Percentiles rank a stretch among this genome's conserved stretches.
Evolutionary conservation across 2,888 invertebrate species (phyloP).

Genomic region (Hedya salicella): DNA sequence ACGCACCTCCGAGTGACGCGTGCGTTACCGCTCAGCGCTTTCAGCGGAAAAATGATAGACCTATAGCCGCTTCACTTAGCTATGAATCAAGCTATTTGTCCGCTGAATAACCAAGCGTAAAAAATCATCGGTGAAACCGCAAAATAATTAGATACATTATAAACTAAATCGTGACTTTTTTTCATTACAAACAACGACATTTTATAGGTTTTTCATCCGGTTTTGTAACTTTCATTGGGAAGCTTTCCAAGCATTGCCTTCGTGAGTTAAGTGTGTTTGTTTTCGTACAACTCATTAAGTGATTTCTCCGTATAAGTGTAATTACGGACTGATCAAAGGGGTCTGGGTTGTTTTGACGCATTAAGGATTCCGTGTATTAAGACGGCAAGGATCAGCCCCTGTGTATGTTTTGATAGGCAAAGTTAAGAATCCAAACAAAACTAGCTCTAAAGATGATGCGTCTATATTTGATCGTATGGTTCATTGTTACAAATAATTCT

Average conservation of each 20-base stretch:
- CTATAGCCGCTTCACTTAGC: neutral
- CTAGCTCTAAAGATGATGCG: conserved; percentile 15
- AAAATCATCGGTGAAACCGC: neutral
- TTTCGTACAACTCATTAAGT: conserved; percentile 76
- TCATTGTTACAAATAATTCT: neutral
- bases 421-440: conserved; percentile 27
- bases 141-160: neutral
- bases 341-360: conserved; percentile 68
- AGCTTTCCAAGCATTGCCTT: conserved; percentile 29
- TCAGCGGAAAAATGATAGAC: conserved; percentile 51
- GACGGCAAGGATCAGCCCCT: conserved; percentile 45
- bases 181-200: neutral
- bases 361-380: conserved; percentile 58
- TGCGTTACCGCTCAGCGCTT: conserved; percentile 49
- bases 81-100: neutral
- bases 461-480: neutral
- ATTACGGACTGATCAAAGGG: conserved; percentile 77
- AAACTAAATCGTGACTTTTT: neutral
- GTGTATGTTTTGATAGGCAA: conserved; percentile 37
- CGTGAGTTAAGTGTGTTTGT: conserved; percentile 47
- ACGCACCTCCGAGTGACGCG: conserved; percentile 55
- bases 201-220: conserved; percentile 10
- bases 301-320: conserved; percentile 71
- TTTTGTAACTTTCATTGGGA: conserved; percentile 22
- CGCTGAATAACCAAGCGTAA: neutral